phyloP scores from a whole-genome alignment of 2,888 invertebrate genomes.

The Orthosia incerta region DNA sequence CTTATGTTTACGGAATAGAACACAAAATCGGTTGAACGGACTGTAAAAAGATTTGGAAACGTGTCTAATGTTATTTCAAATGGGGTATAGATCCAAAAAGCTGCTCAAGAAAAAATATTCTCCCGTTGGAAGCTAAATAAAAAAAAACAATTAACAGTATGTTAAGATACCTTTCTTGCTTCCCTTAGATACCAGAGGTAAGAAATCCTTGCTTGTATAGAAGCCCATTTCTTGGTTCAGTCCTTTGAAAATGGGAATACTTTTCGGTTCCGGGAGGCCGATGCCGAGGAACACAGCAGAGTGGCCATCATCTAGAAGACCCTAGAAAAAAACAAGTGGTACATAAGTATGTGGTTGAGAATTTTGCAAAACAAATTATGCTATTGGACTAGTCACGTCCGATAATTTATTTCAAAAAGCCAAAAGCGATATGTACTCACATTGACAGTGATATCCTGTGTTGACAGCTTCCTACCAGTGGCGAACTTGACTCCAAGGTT shows the following conservation, averaged over 20 bases:
- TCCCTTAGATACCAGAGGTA: slow-evolving; percentile 96
- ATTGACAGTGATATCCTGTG: slow-evolving; percentile 93
- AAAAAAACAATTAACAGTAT: too few relatives aligned
- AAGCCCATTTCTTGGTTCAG: slow-evolving; percentile 96
- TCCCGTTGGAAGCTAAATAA: not conserved
- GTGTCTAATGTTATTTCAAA: too few relatives aligned
- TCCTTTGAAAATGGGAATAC: slow-evolving; percentile 94
- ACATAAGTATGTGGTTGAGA: too few relatives aligned
- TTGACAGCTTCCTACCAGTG: slow-evolving; percentile 93
- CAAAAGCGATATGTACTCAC: slow-evolving; percentile 78
- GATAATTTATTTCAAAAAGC: too few relatives aligned
- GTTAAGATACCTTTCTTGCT: slow-evolving; percentile 94
- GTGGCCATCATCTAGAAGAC: slow-evolving; percentile 93
- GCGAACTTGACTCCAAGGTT: slow-evolving; percentile 98
- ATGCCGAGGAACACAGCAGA: slow-evolving; percentile 96
- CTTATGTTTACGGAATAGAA: too few relatives aligned
- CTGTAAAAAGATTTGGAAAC: too few relatives aligned
- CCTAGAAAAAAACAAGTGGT: slow-evolving; percentile 77
- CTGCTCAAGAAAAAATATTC: not conserved
- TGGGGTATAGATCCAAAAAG: not conserved
- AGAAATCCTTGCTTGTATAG: slow-evolving; percentile 98
- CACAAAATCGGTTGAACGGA: too few relatives aligned
- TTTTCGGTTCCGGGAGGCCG: slow-evolving; percentile 97
- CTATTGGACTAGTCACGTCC: too few relatives aligned
- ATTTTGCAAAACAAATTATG: too few relatives aligned